Conservation (phyloP, 2,888 invertebrate genomes). For the Cinara cedri region DNA sequence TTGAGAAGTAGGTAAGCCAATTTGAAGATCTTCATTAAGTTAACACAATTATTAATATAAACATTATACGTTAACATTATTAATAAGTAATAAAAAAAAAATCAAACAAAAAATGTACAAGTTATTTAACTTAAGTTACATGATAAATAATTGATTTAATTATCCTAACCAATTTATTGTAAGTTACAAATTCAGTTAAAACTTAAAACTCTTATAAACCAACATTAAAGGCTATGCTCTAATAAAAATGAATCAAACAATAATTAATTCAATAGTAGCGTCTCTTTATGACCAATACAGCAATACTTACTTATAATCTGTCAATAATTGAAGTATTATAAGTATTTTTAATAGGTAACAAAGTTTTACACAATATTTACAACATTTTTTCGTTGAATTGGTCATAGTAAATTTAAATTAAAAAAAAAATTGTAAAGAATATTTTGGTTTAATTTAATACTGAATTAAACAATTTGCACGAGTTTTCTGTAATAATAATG, state of each 20-base stretch:
- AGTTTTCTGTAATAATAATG: too few species aligned
- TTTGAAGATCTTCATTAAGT: constrained; percentile 55
- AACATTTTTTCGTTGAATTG: not conserved
- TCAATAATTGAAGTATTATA: constrained; percentile 3
- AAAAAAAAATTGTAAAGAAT: not conserved
- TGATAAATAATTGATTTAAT: constrained; percentile 39
- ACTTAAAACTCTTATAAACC: constrained; percentile 39
- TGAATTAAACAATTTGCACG: not conserved
- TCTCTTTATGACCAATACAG: constrained; percentile 56
- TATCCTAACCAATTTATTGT: constrained; percentile 36
- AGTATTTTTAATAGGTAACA: constrained; percentile 1
- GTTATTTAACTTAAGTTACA: constrained; percentile 50
- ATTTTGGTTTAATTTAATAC: too few species aligned
- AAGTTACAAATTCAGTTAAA: constrained; percentile 53
- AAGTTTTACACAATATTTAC: constrained; percentile 3
- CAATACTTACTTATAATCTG: constrained; percentile 43
- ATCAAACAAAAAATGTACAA: constrained; percentile 50
- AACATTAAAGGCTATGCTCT: constrained; percentile 38
- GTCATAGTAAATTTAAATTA: not conserved
- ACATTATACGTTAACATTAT: constrained; percentile 47
- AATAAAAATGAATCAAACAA: constrained; percentile 49
- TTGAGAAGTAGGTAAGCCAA: constrained; percentile 55
- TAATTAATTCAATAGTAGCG: constrained; percentile 47
- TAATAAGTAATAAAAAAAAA: constrained; percentile 38
- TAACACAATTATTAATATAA: constrained; percentile 47